Evolutionary conservation across 2,797 vertebrate species (phyloP).

Genomic region (Oreochromis grahami): DNA sequence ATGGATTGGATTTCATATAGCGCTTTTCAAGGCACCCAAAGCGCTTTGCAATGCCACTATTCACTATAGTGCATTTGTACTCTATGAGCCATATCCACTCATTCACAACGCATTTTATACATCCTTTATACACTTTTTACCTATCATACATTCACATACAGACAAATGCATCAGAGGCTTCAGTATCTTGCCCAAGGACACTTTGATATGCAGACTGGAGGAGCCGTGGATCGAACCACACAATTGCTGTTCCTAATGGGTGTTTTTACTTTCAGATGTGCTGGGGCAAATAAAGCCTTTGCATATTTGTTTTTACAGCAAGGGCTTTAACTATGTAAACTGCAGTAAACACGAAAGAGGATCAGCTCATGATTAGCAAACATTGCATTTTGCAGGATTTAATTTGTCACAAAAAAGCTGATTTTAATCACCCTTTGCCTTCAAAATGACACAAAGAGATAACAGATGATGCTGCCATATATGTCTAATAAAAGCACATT

Average conservation of each 20-base stretch:
- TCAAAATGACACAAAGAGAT: not conserved
- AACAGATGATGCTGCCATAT: not conserved
- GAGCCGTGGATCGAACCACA: not conserved
- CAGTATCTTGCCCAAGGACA: not conserved
- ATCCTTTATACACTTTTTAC: not conserved
- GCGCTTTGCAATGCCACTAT: too few relatives aligned
- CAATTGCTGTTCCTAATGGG: not conserved
- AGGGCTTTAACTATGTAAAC: not conserved
- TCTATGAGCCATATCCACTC: not conserved
- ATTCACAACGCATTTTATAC: not conserved
- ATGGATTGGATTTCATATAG: too few relatives aligned
- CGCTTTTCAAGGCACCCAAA: too few relatives aligned
- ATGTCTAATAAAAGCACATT: not conserved
- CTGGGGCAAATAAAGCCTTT: not conserved
- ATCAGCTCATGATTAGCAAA: slow-evolving; percentile 8
- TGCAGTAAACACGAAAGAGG: slow-evolving; percentile 1
- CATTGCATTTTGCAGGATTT: slow-evolving; percentile 4
- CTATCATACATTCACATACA: not conserved
- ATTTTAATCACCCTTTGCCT: not conserved
- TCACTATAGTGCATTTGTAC: not conserved
- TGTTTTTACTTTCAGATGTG: not conserved
- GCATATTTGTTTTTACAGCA: not conserved
- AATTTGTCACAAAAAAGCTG: not conserved
- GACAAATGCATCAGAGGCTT: not conserved
- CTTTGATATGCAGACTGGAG: not conserved